phyloP scores from a whole-genome alignment of 2,113 vertebrate genomes.

The Nothocercus julius region DNA sequence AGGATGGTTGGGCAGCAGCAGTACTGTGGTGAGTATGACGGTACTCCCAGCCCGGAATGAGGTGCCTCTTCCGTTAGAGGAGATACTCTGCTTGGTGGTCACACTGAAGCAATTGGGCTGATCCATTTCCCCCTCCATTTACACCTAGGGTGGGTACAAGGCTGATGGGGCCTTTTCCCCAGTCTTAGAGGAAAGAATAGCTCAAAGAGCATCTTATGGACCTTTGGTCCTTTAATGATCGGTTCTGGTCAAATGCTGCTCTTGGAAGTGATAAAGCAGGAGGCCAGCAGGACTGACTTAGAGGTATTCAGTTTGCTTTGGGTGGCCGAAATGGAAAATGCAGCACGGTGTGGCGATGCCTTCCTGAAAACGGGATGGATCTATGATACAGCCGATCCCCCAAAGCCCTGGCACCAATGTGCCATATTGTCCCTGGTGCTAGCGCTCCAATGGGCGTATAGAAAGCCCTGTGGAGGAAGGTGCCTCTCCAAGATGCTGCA shows the following conservation, averaged over 20 bases:
- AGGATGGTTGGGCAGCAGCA: not conserved
- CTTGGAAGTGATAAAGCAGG: not conserved
- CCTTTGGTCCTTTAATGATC: not conserved
- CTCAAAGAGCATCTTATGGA: not conserved
- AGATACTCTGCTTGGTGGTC: rapidly evolving
- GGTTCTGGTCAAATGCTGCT: not conserved
- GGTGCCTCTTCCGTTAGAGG: no score
- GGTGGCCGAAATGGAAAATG: not conserved
- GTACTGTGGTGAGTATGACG: rapidly evolving
- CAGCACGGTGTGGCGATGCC: not conserved
- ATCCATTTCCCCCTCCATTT: not conserved
- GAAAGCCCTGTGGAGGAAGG: not conserved
- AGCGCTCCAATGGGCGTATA: rapidly evolving
- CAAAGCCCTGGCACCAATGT: not conserved
- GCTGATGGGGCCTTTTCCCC: not conserved
- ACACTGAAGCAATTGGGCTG: not conserved
- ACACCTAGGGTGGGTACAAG: no score
- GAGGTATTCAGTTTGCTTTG: not conserved
- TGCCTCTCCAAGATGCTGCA: no score
- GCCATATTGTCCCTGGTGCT: not conserved
- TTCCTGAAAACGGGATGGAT: not conserved
- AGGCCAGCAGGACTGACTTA: not conserved
- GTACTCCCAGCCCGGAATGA: not conserved
- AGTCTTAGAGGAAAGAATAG: not conserved
- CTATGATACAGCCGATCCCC: not conserved